A percentile compares a stretch with the other conserved stretches of the same genome.
Evolutionary conservation across 2,888 invertebrate species (phyloP).

Genomic region (Acleris holmiana): DNA sequence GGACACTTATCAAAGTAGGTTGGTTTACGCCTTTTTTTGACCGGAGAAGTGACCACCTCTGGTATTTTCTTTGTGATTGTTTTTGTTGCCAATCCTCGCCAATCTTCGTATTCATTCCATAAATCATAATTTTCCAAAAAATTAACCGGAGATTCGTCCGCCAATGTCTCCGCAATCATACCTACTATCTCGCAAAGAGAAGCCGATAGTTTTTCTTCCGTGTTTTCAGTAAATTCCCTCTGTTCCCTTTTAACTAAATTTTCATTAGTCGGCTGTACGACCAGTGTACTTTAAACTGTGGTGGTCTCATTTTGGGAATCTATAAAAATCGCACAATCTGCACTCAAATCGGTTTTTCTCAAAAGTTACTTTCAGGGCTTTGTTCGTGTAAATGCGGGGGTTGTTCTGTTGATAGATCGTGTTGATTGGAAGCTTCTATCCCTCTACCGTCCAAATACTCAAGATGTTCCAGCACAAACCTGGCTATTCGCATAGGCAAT

Average conservation of each 20-base stretch:
- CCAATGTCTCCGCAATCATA: background rate
- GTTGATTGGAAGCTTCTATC: background rate
- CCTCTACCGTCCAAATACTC: constrained; percentile 10
- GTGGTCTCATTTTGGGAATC: background rate
- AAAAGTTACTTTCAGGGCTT: background rate
- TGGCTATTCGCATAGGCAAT: constrained; percentile 11
- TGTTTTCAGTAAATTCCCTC: background rate
- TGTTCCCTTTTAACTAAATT: background rate
- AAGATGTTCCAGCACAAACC: constrained; percentile 9
- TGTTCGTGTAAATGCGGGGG: background rate
- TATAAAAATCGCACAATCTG: background rate
- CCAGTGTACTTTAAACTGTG: background rate
- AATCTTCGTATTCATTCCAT: constrained; percentile 14
- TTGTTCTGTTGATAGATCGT: background rate
- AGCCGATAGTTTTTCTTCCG: constrained; percentile 1
- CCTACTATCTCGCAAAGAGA: background rate
- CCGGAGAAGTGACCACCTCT: background rate
- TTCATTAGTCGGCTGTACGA: background rate
- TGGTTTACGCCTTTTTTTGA: constrained; percentile 9
- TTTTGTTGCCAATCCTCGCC: constrained; percentile 1
- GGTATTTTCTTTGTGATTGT: background rate
- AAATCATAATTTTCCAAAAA: background rate
- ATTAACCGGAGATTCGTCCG: background rate
- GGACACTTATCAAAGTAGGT: background rate
- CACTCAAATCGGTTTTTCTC: background rate